These are phyloP conservation scores for Adoxophyes honmai DNA, from an alignment of 1,140 invertebrate genomes.

Conservation along the genomic window DNA sequence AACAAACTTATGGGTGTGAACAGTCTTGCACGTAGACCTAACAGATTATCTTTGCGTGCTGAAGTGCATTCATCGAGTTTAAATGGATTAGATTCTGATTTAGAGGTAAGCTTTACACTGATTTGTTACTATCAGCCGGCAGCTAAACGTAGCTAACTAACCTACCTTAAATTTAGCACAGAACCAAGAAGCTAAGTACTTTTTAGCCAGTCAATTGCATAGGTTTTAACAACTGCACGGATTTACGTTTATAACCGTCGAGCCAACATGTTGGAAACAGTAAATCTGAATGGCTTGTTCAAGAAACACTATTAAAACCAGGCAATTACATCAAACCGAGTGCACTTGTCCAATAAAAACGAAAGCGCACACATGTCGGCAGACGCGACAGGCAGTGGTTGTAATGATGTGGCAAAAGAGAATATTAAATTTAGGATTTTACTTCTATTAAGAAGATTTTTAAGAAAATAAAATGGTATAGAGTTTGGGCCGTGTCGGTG, in stretches of 20 bases:
- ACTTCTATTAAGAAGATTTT: too few relatives aligned
- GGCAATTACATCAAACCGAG: slow-evolving; percentile 28
- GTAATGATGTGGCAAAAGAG: too few relatives aligned
- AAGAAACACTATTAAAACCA: slow-evolving; percentile 24
- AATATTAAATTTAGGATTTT: too few relatives aligned
- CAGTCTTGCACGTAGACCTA: slow-evolving; percentile 52
- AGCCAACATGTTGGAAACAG: slow-evolving; percentile 19
- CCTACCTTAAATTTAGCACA: too few relatives aligned
- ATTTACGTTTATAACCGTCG: neutral
- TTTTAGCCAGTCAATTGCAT: too few relatives aligned
- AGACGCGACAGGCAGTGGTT: neutral
- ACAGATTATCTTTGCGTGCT: slow-evolving; percentile 47
- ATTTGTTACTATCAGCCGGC: neutral
- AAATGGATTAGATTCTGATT: slow-evolving; percentile 56
- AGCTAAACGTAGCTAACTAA: too few relatives aligned
- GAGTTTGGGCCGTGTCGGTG: neutral
- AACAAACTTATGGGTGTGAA: slow-evolving; percentile 66
- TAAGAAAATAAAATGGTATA: neutral
- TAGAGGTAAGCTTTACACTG: slow-evolving; percentile 61
- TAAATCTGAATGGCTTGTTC: slow-evolving; percentile 28
- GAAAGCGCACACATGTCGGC: neutral
- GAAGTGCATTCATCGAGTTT: slow-evolving; percentile 40
- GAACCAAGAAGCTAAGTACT: too few relatives aligned
- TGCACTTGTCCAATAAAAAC: neutral
- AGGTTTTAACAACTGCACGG: too few relatives aligned